Evolutionary conservation across 2,797 vertebrate genomes (phyloP).

Genomic region (Alca torda): DNA sequence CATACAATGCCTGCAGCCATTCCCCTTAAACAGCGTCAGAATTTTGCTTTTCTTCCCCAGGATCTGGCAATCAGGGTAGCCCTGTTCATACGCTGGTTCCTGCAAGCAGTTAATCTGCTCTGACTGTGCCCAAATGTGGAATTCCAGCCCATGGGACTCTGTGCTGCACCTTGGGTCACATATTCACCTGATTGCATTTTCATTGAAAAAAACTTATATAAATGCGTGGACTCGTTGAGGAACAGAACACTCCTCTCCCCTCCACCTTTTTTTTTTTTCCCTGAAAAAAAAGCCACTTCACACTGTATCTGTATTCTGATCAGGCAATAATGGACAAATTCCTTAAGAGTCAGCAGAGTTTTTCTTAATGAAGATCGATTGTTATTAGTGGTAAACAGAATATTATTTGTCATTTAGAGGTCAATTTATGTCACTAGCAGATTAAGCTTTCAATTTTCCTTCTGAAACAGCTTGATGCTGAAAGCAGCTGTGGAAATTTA

Average conservation of each 20-base stretch:
- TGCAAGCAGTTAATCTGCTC: neutral
- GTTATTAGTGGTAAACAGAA: conserved; percentile 17
- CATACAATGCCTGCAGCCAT: neutral
- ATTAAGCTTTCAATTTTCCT: conserved; percentile 1
- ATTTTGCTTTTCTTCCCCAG: neutral
- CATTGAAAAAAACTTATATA: neutral
- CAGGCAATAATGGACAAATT: neutral
- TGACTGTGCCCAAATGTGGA: neutral
- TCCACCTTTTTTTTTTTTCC: neutral
- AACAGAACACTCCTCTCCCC: neutral
- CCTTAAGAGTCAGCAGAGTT: conserved; percentile 32
- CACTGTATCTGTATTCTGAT: neutral
- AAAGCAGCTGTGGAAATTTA: neutral
- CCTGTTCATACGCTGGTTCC: neutral
- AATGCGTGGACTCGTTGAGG: neutral
- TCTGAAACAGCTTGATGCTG: neutral
- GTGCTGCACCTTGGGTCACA: neutral
- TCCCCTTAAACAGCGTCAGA: neutral
- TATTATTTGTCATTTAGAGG: conserved; percentile 27
- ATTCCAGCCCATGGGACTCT: neutral
- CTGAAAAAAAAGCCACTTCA: neutral
- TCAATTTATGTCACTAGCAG: neutral
- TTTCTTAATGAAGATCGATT: conserved; percentile 3
- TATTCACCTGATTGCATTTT: neutral
- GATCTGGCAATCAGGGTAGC: neutral